Evolutionary conservation across 2,888 invertebrate genomes (phyloP), one percentile per base, ranked within the genome.

Genomic region (Acronicta psi): DNA sequence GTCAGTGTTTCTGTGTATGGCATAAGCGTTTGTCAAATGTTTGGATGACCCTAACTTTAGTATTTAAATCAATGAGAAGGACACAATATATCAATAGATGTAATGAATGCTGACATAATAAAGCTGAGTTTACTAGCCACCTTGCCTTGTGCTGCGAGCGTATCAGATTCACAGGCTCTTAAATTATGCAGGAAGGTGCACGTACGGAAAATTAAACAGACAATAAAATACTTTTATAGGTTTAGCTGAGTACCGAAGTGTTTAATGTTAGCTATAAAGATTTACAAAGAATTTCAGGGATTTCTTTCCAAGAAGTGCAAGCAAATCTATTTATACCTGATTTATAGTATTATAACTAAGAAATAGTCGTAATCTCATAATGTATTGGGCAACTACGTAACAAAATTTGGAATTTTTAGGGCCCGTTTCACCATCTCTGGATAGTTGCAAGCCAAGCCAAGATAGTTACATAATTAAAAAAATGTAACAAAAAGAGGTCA

Each of bases 61-160:
- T n/a, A n/a, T n/a, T n/a, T n/a, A 13, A 31, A 31, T 1, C 10
- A 31, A 31, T 31, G 13, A 13, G 31, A 31, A 31, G 31, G 13
- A 31, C 31, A 31, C 23, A 16, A n/a, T n/a, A n/a, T 17, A 50
- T 52, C 42, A 23, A 36, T 40, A 29, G 14, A 56, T 57, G 18
- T 42, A 23, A 8, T 56, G 37, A 37, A 13, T 40, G 37, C 31
- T 41, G 36, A 25, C 43, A 51, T 50, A 50, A 51, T 70, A 74
- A 73, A 75, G 64, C 29, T 37, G 29, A 58, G 50, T 82, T 83
- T 81, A 82, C 78, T 67, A 60, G 49, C 55, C 47, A 52, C 59
- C 56, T 73, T 65, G 70, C 79, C 76, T 80, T 81, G 67, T 71
- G 65, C 49, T 69, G 69, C n/a, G 68, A 68, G 60, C 53, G 66